These are phyloP conservation scores for Neodiprion fabricii DNA, from an alignment of 1,140 invertebrate species.

Conservation along the genomic window DNA sequence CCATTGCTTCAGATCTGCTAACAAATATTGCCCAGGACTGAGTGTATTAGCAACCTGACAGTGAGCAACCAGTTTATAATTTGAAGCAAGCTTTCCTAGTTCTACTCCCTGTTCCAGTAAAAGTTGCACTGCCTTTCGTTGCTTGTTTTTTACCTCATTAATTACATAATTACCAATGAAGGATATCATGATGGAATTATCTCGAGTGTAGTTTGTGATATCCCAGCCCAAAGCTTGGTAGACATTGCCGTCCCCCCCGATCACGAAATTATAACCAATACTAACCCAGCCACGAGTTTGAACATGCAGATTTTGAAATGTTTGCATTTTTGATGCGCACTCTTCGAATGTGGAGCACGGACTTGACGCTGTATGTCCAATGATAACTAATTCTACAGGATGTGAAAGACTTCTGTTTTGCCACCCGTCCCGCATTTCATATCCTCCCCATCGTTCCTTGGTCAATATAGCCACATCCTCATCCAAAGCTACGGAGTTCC, in stretches of 20 bases:
- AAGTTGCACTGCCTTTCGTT: not conserved
- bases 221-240: slow-evolving; percentile 61
- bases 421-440: not conserved
- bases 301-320: slow-evolving; percentile 51
- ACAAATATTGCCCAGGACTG: not conserved
- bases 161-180: slow-evolving; percentile 24
- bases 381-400: slow-evolving; percentile 54
- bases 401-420: slow-evolving; percentile 23
- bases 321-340: slow-evolving; percentile 52
- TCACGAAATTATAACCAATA: slow-evolving; percentile 52
- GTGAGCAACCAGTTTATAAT: slow-evolving; percentile 8
- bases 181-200: slow-evolving; percentile 31
- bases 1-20: not conserved
- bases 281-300: slow-evolving; percentile 20
- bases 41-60: not conserved
- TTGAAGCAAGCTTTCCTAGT: not conserved
- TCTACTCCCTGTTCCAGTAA: not conserved
- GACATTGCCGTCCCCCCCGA: slow-evolving; percentile 58
- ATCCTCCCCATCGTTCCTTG: not conserved
- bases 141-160: not conserved
- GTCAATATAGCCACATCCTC: not conserved
- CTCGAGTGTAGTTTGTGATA: slow-evolving; percentile 48
- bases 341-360: slow-evolving; percentile 32
- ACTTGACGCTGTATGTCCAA: slow-evolving; percentile 52
- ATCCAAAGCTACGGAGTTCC: not conserved